Evolutionary conservation across 2,113 vertebrate species (phyloP).

Genomic region (Dunckerocampus dactyliophorus): DNA sequence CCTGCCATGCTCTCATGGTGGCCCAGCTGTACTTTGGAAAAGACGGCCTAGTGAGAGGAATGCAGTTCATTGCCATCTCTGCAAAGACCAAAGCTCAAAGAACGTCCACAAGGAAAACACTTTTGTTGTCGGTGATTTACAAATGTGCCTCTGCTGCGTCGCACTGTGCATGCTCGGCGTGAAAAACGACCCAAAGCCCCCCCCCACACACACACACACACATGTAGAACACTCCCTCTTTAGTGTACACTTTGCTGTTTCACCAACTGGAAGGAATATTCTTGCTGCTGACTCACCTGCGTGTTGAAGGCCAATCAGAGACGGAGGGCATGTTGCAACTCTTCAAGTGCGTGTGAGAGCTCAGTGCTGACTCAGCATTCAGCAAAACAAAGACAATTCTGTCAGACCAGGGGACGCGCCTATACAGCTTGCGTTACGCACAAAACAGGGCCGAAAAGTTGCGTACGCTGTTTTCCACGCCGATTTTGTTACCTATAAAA

Average conservation of each 20-base stretch:
- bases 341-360: no score
- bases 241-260: background rate
- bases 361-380: no score
- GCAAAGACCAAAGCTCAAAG: slow-evolving; percentile 22
- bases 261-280: background rate
- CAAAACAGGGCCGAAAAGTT: no score
- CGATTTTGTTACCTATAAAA: no score
- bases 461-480: no score
- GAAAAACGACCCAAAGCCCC: background rate
- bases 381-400: no score
- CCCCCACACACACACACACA: background rate
- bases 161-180: background rate
- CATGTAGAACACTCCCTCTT: background rate
- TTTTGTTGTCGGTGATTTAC: slow-evolving; percentile 31
- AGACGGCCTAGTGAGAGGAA: slow-evolving; percentile 20
- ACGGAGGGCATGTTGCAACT: no score
- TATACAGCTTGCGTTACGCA: no score
- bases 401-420: no score
- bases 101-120: slow-evolving; percentile 21
- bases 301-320: no score
- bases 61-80: slow-evolving; percentile 21
- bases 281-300: background rate
- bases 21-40: slow-evolving; percentile 46
- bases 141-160: background rate
- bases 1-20: slow-evolving; percentile 3